Evolutionary conservation across 2,888 invertebrate species (phyloP).

Genomic region (Andrena dorsata): DNA sequence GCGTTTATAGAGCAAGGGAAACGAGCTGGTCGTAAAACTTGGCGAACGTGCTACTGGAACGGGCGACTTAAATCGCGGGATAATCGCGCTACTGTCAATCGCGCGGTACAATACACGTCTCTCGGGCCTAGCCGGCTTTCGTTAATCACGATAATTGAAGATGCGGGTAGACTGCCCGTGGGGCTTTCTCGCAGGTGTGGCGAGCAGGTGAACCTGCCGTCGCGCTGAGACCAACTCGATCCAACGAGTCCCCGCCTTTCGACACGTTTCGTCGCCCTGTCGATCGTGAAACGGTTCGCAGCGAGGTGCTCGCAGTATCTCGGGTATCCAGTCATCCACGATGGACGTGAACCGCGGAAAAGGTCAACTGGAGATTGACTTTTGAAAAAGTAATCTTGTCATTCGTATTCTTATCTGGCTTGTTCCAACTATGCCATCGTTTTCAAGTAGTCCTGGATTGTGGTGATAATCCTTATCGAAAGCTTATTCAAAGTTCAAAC

Average conservation of each 20-base stretch:
- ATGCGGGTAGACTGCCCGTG: constrained; percentile 34
- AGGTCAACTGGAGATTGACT: too few species aligned
- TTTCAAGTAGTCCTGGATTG: too few species aligned
- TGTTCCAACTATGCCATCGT: too few species aligned
- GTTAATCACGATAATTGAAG: constrained; percentile 54
- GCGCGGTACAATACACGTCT: constrained; percentile 20
- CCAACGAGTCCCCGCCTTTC: neutral
- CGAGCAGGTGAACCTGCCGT: constrained; percentile 43
- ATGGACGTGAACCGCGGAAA: too few species aligned
- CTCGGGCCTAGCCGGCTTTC: constrained; percentile 45
- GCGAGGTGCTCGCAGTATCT: too few species aligned
- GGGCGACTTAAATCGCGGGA: constrained; percentile 21
- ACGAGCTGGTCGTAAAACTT: constrained; percentile 36
- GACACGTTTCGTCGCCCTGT: too few species aligned
- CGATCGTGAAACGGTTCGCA: too few species aligned
- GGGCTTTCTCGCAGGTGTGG: constrained; percentile 41
- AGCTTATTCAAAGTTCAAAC: too few species aligned
- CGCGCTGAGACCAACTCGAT: neutral
- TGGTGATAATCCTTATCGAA: too few species aligned
- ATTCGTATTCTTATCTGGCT: too few species aligned
- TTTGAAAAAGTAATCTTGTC: too few species aligned
- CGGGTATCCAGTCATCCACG: too few species aligned
- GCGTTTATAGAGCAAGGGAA: constrained; percentile 12
- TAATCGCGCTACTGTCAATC: constrained; percentile 30
- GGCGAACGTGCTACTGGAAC: constrained; percentile 31